Conservation (phyloP, 1,140 invertebrate genomes). For the Holcopasites calliopsidis region DNA sequence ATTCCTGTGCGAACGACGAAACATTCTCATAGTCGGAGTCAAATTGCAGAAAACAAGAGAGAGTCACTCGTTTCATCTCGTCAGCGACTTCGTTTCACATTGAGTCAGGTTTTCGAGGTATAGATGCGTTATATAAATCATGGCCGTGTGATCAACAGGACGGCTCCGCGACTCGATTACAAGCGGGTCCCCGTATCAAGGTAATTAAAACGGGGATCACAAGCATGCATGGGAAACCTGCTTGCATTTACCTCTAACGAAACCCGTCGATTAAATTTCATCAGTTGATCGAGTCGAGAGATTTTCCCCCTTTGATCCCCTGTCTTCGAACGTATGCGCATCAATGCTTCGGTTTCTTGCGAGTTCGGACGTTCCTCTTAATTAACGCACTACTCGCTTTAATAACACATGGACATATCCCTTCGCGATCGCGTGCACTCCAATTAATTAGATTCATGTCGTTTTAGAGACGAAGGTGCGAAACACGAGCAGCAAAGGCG, state of each 20-base stretch:
- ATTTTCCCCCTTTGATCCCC: too few species aligned
- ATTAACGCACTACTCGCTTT: background rate
- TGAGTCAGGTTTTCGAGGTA: background rate
- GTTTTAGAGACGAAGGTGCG: background rate
- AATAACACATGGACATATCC: background rate
- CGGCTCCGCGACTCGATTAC: constrained; percentile 6
- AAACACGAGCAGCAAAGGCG: background rate
- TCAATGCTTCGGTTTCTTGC: background rate
- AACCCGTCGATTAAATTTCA: background rate
- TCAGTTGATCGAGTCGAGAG: background rate
- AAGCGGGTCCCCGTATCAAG: background rate
- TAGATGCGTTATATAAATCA: constrained; percentile 22
- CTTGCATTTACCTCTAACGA: background rate
- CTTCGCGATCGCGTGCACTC: too few species aligned
- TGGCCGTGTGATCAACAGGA: background rate
- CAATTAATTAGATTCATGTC: background rate
- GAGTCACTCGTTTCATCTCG: constrained; percentile 7
- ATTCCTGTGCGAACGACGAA: background rate
- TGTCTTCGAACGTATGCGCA: background rate
- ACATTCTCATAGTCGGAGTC: constrained; percentile 16
- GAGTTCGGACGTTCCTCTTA: constrained; percentile 1
- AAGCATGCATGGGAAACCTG: background rate
- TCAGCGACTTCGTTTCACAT: background rate
- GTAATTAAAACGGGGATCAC: constrained; percentile 31
- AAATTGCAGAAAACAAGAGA: background rate